A percentile compares a stretch with the other conserved stretches of the same genome.
Conservation (phyloP, 2,113 vertebrate species). For the Hiodon tergisus region DNA sequence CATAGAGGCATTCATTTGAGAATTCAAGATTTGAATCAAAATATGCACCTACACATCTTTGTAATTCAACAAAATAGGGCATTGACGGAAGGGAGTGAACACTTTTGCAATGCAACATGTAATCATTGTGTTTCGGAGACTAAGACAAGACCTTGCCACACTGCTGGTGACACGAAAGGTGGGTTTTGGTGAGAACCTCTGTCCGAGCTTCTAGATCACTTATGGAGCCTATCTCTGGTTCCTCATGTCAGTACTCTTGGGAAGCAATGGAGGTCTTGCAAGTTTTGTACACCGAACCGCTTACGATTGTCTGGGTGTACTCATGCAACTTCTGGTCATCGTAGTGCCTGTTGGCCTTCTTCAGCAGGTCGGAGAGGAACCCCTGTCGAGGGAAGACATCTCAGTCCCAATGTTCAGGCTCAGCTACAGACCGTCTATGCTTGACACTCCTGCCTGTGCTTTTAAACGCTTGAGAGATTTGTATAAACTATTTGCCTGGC, state of each 20-base stretch:
- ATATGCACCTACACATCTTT: no score
- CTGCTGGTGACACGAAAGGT: no score
- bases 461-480: background rate
- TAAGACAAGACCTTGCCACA: no score
- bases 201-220: no score
- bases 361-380: conserved; percentile 89
- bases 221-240: background rate
- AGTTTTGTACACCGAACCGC: conserved; percentile 33
- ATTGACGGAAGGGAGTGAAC: no score
- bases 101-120: no score
- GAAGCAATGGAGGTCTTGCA: background rate
- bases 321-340: conserved; percentile 89
- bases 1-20: no score
- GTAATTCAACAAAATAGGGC: no score
- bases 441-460: background rate
- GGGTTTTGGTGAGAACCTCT: no score
- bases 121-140: no score
- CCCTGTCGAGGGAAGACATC: conserved; percentile 60
- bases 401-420: background rate
- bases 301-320: conserved; percentile 93
- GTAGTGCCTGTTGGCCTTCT: conserved; percentile 86
- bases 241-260: background rate
- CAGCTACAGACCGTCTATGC: background rate
- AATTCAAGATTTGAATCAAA: no score
- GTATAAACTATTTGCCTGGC: conserved; percentile 2